Evolutionary conservation across 2,888 invertebrate species (phyloP), one percentile per base, ranked within the genome.

Genomic region (Melitaea athalia): DNA sequence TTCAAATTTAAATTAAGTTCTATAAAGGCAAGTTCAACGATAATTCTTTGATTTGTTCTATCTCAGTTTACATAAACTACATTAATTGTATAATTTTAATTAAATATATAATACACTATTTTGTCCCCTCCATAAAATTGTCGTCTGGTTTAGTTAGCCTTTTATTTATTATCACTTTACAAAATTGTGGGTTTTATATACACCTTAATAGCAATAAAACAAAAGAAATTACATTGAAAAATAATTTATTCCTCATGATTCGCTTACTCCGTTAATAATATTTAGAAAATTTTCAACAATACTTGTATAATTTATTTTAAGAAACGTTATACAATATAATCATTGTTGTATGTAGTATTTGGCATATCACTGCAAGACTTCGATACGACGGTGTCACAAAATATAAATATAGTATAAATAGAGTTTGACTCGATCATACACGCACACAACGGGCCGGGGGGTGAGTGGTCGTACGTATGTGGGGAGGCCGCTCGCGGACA

Each of bases 241-340:
- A 91, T 91, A 92, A 89, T 91, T 92, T 91, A 91, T 91, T 92
- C 84, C 88, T 82, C 89, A 87, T 86, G 89, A 90, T 92, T 90
- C 87, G 83, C 88, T 83, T 85, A 84, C 87, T 91, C 86, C 80
- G 81, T 88, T 74, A 89, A 92, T 87, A 78, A 91, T 91, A 91
- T 91, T 91, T 91, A 91, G 91, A 91, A 92, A 92, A 91, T 82
- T 77, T 88, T 91, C 90, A 92, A 92, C 92, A 92, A 91, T 91
- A 87, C 87, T 90, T 91, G 90, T 92, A 91, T 90, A 91, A 83
- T 86, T 87, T 85, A 87, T 87, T 87, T 86, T 91, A 89, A 86
- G 92, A 92, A 91, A 91, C 86, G 77, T 88, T 86, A 83, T 83
- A 87, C 84, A 86, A 86, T 85, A 86, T 87, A 88, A 88, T 87